phyloP scores from a whole-genome alignment of 2,797 vertebrate genomes.

The Selene dorsalis region DNA sequence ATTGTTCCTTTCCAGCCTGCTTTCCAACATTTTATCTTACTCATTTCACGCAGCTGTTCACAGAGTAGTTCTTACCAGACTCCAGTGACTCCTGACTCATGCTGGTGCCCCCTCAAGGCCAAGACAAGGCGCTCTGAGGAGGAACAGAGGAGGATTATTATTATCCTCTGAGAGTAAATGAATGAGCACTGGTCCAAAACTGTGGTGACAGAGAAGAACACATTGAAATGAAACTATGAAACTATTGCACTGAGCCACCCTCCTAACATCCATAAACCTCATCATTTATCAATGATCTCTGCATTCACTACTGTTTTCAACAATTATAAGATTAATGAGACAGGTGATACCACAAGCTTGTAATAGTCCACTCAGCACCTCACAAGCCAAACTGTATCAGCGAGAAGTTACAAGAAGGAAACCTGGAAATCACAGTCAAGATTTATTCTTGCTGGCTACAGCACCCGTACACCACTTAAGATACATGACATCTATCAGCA shows the following conservation, averaged over 20 bases:
- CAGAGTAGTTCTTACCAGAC: slow-evolving; percentile 80
- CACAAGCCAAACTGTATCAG: slow-evolving; percentile 24
- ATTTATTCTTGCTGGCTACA: not conserved
- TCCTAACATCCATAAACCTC: not conserved
- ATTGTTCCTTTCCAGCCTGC: slow-evolving; percentile 10
- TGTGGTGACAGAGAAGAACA: slow-evolving; percentile 21
- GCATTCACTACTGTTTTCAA: not conserved
- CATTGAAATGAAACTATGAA: slow-evolving; percentile 31
- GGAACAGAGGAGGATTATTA: slow-evolving; percentile 58
- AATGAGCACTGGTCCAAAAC: slow-evolving; percentile 37
- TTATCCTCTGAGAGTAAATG: slow-evolving; percentile 27
- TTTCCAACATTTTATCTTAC: slow-evolving; percentile 38
- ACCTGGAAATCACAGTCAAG: slow-evolving; percentile 16
- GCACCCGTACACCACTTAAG: not conserved
- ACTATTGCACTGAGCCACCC: not conserved
- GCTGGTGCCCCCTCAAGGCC: slow-evolving; percentile 75
- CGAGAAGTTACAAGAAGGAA: slow-evolving; percentile 23
- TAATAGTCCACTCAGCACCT: slow-evolving; percentile 15
- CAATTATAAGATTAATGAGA: slow-evolving; percentile 24
- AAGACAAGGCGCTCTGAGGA: slow-evolving; percentile 67
- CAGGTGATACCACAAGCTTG: not conserved
- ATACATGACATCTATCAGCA: not conserved
- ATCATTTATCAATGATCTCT: slow-evolving; percentile 8
- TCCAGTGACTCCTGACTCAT: slow-evolving; percentile 85
- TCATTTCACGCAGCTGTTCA: slow-evolving; percentile 44